Evolutionary conservation across 23 tunicate genomes (phyloP), one percentile per base, ranked within the genome.

Genomic region (Ciona savignyi): DNA sequence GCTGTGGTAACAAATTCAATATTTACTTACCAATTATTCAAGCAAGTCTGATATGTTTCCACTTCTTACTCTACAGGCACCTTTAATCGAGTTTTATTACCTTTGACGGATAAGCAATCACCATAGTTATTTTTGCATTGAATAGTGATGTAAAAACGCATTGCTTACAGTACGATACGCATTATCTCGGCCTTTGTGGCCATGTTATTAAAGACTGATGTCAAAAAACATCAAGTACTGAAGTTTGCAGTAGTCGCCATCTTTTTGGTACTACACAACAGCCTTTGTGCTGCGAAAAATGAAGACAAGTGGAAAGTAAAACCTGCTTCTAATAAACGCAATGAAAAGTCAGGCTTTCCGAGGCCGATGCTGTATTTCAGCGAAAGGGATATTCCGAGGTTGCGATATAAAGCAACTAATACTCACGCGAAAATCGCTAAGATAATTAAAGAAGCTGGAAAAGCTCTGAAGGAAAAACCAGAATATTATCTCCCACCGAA

Each of bases 351-450:
- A 42, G 56, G 15, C 56, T 9, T 6, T 15, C 9, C 9, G 56
- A 91, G 80, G 35, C 97, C 97, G 19, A 75, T 91, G 86, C 71
- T 91, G 29, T 91, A 84, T 60, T 91, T 91, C 67, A 24, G n/a
- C 24, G 21, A 34, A n/a, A 30, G 76, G 9, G 91, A 91, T 25
- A 62, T 91, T 22, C 32, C 83, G 25, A 51, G 27, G 32, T 32
- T 91, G 62, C 83, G 86, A 25, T 74, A 66, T 30, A 84, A 76
- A 80, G 97, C 97, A 0, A 32, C 34, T 21, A 78, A 80, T 6
- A 79, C 90, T 27, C 91, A 91, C 62, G 42, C 27, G 1, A 79
- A 84, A 77, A 84, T 91, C 3, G 79, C 90, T 23, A 76, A 66
- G 60, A 70, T 72, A 4, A 74, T 93, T n/a, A 60, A 72, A 65